phyloP scores from a whole-genome alignment of 2,888 invertebrate genomes.

The Chloroclystis v-ata region DNA sequence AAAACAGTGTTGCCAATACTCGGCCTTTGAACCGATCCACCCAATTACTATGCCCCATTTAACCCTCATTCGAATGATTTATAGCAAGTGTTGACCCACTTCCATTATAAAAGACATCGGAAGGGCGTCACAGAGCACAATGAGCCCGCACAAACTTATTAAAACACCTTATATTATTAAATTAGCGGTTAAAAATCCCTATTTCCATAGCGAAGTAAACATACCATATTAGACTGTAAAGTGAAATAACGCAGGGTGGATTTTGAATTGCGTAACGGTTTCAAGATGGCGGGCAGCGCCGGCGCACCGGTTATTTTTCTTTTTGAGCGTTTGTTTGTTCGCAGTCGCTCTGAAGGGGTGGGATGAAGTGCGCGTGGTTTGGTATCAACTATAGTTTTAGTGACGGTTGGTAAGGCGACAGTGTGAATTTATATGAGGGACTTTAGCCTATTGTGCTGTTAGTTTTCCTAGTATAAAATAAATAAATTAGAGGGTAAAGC shows the following conservation, averaged over 20 bases:
- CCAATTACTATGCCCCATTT: neutral
- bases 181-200: conserved; percentile 28
- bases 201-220: conserved; percentile 11
- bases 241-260: conserved; percentile 29
- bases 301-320: conserved; percentile 57
- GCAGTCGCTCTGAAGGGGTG: conserved; percentile 49
- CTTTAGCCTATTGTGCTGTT: too few species aligned
- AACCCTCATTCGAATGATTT: conserved; percentile 6
- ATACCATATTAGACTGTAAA: conserved; percentile 27
- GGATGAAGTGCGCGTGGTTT: conserved; percentile 35
- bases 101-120: conserved; percentile 23
- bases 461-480: too few species aligned
- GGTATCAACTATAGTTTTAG: conserved; percentile 18
- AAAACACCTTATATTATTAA: conserved; percentile 28
- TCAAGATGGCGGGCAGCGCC: conserved; percentile 55
- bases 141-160: conserved; percentile 26
- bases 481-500: too few species aligned
- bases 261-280: conserved; percentile 37
- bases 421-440: conserved; percentile 29
- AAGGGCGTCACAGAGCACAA: conserved; percentile 23
- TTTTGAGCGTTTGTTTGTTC: conserved; percentile 55
- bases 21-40: too few species aligned
- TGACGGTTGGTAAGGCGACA: conserved; percentile 18
- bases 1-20: too few species aligned
- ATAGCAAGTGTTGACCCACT: conserved; percentile 20